A percentile compares a stretch with the other conserved stretches of the same genome.
phyloP scores from a whole-genome alignment of 2,888 invertebrate species.

The Epinotia nisella region DNA sequence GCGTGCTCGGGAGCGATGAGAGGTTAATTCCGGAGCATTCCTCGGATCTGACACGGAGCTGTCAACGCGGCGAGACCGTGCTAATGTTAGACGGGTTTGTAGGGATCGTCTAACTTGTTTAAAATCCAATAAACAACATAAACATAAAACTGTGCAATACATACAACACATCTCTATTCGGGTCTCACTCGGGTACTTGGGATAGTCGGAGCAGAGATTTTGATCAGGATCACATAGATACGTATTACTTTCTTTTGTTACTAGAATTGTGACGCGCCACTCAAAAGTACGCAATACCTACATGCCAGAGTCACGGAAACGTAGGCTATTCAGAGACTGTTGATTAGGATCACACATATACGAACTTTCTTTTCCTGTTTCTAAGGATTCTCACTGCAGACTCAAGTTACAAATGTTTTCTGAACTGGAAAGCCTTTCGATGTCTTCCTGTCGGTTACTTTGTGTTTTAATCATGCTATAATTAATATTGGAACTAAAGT shows the following conservation, averaged over 20 bases:
- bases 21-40: constrained; percentile 38
- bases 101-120: constrained; percentile 21
- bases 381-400: not conserved
- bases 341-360: not conserved
- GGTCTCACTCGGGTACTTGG: too few species aligned
- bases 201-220: too few species aligned
- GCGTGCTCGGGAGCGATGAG: constrained; percentile 23
- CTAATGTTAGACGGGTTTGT: constrained; percentile 25
- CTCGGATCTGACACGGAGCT: constrained; percentile 32
- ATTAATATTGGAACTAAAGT: not conserved
- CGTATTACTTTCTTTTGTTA: too few species aligned
- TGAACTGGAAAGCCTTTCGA: constrained; percentile 17
- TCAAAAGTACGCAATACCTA: too few species aligned
- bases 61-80: constrained; percentile 23
- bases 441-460: constrained; percentile 4
- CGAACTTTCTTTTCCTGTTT: not conserved
- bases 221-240: too few species aligned
- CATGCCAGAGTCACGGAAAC: too few species aligned
- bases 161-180: too few species aligned
- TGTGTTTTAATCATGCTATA: not conserved
- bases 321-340: not conserved
- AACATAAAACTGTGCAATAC: not conserved
- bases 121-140: constrained; percentile 4
- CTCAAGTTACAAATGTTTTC: constrained; percentile 16
- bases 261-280: too few species aligned